A percentile compares a stretch with the other conserved stretches of the same genome.
These are phyloP conservation scores for Salticus scenicus DNA, from an alignment of 2,888 invertebrate genomes.

Conservation along the genomic window DNA sequence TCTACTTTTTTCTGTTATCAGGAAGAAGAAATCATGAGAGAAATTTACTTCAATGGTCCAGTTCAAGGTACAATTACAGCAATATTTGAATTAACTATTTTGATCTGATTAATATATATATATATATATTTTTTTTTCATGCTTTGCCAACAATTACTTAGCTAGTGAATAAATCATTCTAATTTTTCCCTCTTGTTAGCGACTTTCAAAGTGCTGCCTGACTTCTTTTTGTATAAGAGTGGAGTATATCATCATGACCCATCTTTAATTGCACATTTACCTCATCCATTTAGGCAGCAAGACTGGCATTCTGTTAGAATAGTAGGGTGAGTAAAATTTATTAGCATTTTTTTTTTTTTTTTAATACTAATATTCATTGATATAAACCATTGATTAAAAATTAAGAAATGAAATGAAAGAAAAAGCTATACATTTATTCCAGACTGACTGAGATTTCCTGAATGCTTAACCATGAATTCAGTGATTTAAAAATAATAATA, in stretches of 20 bases:
- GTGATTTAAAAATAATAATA: too few relatives aligned
- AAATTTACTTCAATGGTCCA: slow-evolving; percentile 92
- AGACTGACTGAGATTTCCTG: too few relatives aligned
- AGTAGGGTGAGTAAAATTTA: slow-evolving; percentile 80
- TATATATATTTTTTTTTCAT: neutral
- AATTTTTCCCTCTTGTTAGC: slow-evolving; percentile 79
- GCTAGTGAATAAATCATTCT: too few relatives aligned
- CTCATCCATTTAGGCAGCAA: slow-evolving; percentile 77
- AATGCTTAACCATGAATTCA: too few relatives aligned
- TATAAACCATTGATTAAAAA: too few relatives aligned
- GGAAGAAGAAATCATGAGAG: slow-evolving; percentile 89
- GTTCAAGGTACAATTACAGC: slow-evolving; percentile 84
- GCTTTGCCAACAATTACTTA: neutral
- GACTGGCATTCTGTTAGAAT: slow-evolving; percentile 94
- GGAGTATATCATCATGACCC: slow-evolving; percentile 86
- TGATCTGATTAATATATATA: neutral
- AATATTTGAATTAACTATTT: slow-evolving; percentile 26
- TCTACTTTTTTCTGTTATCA: slow-evolving; percentile 50
- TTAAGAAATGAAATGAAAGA: too few relatives aligned
- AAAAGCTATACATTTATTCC: too few relatives aligned
- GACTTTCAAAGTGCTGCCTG: slow-evolving; percentile 90
- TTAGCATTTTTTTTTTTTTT: too few relatives aligned
- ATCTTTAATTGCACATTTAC: slow-evolving; percentile 78
- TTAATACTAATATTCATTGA: too few relatives aligned
- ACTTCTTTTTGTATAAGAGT: slow-evolving; percentile 91